Evolutionary conservation across 2,888 invertebrate genomes (phyloP).

Genomic region (Netelia fuscicornis): DNA sequence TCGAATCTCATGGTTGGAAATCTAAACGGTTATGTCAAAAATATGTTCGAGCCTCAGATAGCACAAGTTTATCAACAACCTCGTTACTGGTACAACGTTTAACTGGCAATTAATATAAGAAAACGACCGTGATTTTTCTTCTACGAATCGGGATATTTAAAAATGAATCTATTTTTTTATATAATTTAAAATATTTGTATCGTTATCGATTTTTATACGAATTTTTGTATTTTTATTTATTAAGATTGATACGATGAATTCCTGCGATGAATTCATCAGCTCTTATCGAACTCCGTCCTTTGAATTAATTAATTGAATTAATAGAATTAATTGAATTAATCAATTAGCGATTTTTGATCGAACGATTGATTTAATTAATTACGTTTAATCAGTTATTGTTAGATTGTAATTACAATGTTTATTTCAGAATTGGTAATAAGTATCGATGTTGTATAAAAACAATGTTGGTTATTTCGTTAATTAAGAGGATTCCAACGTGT

Average conservation of each 20-base stretch:
- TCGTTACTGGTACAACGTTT: neutral
- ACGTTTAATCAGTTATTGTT: neutral
- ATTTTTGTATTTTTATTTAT: neutral
- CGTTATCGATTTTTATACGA: conserved; percentile 3
- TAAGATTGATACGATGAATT: neutral
- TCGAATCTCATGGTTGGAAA: conserved; percentile 4
- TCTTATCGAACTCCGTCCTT: conserved; percentile 72
- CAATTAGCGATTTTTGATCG: conserved; percentile 7
- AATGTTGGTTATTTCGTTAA: conserved; percentile 35
- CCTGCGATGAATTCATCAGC: neutral
- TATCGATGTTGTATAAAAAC: conserved; percentile 5
- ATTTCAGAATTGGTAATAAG: neutral
- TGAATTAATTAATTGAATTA: conserved; percentile 1
- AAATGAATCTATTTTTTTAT: conserved; percentile 12
- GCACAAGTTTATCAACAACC: neutral
- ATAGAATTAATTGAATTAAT: conserved; percentile 9
- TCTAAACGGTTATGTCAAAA: conserved; percentile 30
- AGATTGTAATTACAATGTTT: neutral
- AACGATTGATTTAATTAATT: conserved; percentile 10
- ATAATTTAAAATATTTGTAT: neutral
- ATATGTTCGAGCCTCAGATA: neutral
- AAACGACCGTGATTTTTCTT: conserved; percentile 39
- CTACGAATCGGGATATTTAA: conserved; percentile 5
- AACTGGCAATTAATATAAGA: conserved; percentile 2
- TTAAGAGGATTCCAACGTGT: neutral